Conservation (phyloP, 2,888 invertebrate species). For the Hyposoter dolosus region DNA sequence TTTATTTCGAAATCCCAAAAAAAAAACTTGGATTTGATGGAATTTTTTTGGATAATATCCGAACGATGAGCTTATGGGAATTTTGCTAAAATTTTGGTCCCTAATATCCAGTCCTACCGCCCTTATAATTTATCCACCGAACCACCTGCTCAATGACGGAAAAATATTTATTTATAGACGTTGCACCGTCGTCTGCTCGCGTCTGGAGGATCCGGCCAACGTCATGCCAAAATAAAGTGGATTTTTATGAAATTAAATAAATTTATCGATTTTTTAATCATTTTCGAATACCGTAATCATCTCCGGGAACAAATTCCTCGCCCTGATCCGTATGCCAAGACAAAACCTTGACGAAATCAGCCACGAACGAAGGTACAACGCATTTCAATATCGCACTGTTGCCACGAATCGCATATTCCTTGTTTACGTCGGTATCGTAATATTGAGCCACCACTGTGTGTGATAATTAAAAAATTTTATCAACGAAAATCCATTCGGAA, state of each 20-base stretch:
- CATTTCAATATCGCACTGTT: slow-evolving; percentile 95
- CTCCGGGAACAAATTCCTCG: slow-evolving; percentile 89
- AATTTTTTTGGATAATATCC: not conserved
- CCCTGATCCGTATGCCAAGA: slow-evolving; percentile 94
- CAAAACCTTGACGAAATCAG: slow-evolving; percentile 95
- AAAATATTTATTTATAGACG: not conserved
- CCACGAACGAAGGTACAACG: slow-evolving; percentile 96
- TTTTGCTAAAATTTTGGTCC: not conserved
- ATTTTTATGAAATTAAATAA: slow-evolving; percentile 3
- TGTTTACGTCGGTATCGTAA: slow-evolving; percentile 94
- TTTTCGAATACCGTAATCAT: slow-evolving; percentile 86
- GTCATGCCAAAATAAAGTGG: slow-evolving; percentile 15
- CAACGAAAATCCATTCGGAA: not conserved
- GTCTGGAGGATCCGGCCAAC: slow-evolving; percentile 46
- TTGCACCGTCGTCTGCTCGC: slow-evolving; percentile 46
- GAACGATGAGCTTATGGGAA: not conserved
- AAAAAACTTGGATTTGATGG: not conserved
- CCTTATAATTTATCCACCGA: not conserved
- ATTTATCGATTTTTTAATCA: slow-evolving; percentile 5
- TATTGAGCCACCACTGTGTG: slow-evolving; percentile 91
- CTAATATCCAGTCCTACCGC: not conserved
- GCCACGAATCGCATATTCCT: slow-evolving; percentile 96
- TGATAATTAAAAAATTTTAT: slow-evolving; percentile 35
- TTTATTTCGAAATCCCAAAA: not conserved
- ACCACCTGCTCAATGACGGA: not conserved